These are phyloP conservation scores for Eupithecia vulgata DNA, from an alignment of 2,888 invertebrate species.

Conservation along the genomic window DNA sequence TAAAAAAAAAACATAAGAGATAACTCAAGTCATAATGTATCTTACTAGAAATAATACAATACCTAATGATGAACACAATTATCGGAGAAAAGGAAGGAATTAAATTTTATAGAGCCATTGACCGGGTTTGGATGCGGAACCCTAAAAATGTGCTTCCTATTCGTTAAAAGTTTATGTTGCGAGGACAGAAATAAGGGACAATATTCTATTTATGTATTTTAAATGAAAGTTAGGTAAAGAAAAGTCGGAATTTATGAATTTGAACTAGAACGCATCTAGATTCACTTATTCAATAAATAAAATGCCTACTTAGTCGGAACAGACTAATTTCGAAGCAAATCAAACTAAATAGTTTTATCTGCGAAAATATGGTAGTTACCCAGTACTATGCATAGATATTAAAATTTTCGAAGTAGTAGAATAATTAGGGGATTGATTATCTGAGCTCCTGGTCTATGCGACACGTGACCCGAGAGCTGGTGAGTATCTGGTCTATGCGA, in stretches of 20 bases:
- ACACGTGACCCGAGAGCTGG: too few relatives aligned
- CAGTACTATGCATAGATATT: not conserved
- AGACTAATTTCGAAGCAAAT: not conserved
- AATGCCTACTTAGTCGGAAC: not conserved
- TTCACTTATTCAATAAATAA: not conserved
- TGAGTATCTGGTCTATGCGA: too few relatives aligned
- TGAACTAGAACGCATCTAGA: slow-evolving; percentile 1
- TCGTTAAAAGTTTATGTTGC: slow-evolving; percentile 33
- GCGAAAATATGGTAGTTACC: not conserved
- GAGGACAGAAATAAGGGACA: slow-evolving; percentile 36
- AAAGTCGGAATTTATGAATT: not conserved
- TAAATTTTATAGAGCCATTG: slow-evolving; percentile 37
- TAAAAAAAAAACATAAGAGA: too few relatives aligned
- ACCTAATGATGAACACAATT: slow-evolving; percentile 1
- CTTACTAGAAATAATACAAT: not conserved
- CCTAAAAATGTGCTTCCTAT: slow-evolving; percentile 37
- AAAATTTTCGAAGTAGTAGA: not conserved
- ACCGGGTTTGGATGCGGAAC: slow-evolving; percentile 37
- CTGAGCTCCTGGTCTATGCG: too few relatives aligned
- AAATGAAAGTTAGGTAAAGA: not conserved
- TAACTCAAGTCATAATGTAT: not conserved
- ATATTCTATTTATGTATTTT: slow-evolving; percentile 20
- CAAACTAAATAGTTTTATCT: not conserved
- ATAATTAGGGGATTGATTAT: too few relatives aligned
- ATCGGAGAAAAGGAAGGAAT: slow-evolving; percentile 38